These are phyloP conservation scores for Campoplex capitator DNA, from an alignment of 2,888 invertebrate genomes.

Conservation along the genomic window DNA sequence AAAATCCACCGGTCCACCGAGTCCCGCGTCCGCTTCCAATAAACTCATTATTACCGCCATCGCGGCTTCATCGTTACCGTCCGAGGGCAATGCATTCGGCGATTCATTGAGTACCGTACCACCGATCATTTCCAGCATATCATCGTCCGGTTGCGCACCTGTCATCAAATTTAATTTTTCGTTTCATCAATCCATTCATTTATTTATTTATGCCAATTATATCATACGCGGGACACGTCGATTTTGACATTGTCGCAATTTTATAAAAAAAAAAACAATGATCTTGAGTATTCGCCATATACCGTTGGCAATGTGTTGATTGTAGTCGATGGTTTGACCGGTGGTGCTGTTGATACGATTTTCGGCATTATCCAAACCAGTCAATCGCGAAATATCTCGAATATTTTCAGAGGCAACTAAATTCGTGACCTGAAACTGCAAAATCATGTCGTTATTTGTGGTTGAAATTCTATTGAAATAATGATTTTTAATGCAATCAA, in stretches of 20 bases:
- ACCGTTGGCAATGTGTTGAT: conserved; percentile 82
- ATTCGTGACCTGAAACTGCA: conserved; percentile 83
- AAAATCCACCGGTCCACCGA: conserved; percentile 95
- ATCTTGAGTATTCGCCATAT: conserved; percentile 85
- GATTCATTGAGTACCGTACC: conserved; percentile 85
- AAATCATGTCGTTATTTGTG: neutral
- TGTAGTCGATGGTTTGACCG: conserved; percentile 78
- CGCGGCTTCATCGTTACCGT: conserved; percentile 94
- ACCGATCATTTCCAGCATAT: conserved; percentile 87
- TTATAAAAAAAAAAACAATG: conserved; percentile 9
- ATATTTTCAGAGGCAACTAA: conserved; percentile 78
- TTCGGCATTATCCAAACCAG: conserved; percentile 72
- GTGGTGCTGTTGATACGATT: conserved; percentile 74
- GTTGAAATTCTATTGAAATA: too few relatives aligned
- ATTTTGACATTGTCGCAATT: too few relatives aligned
- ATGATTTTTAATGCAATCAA: too few relatives aligned
- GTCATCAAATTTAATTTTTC: conserved; percentile 69
- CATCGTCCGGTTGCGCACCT: conserved; percentile 84
- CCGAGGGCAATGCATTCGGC: conserved; percentile 85
- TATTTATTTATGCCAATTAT: too few relatives aligned
- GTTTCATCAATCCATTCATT: neutral
- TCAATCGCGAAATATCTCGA: conserved; percentile 68
- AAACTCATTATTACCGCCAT: conserved; percentile 97
- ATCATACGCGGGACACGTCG: too few relatives aligned
- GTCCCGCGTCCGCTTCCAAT: conserved; percentile 94